Base-by-base conservation (phyloP, 2,113 vertebrate species). In the Lates calcarifer region DNA sequence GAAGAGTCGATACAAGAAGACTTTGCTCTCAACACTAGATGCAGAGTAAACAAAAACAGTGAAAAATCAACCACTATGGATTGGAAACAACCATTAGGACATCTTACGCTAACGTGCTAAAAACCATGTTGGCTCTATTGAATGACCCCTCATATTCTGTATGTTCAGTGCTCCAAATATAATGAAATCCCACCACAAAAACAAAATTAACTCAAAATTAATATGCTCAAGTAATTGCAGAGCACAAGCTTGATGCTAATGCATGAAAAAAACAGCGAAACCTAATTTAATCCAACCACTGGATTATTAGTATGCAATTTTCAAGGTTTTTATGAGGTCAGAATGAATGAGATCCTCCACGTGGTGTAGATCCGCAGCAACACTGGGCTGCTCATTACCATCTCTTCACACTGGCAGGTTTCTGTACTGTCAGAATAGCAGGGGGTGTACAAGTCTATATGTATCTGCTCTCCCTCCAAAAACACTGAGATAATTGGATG, bases 361-460 rank as follows among this genome's bases (percentile, higher is more conserved):
- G 65, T 70, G 72, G 79, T 29, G 18, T 33, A 33, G 31, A 66
- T 61, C 41, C 68, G 61, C 41, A 33, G 71, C 60, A 71, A 39
- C 80, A 63, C 45, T 2, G 39, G 65, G 33, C 64, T 31, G 61
- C 73, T 90, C 73, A 87, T 92, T 89, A 90, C 61, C 74, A 83
- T 72, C 63, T 83, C 86, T 79, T 88, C 83, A 79, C 26, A 65
- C 61, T 68, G 65, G 69, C 35, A 76, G 85, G 83, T 78, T 72
- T 77, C 62, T 74, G 79, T 24, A 3, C 69, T 57, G 71, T 67
- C 68, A 83, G 73, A 77, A 28, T 41, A 62, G 24, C 69, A 58
- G 35, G 63, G 63, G 51, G 57, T 28, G 47, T 57, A 43, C 22
- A n/a, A 57, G 43, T n/a, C 41, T 57, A 22, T 33, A 41, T 22